phyloP scores from a whole-genome alignment of 2,113 vertebrate species.

The Pelecanoides urinatrix region DNA sequence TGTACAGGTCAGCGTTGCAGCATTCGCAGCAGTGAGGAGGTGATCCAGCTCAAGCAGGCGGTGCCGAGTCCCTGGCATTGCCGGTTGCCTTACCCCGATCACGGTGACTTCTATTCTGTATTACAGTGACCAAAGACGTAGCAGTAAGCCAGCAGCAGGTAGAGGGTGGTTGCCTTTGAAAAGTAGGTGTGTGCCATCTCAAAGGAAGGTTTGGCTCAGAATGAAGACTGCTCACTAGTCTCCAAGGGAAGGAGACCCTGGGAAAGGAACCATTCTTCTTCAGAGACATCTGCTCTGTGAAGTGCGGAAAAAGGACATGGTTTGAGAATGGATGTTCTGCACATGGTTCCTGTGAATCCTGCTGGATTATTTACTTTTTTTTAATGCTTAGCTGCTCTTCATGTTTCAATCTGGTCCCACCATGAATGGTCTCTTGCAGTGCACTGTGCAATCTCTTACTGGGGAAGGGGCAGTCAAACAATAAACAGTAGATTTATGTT shows the following conservation, averaged over 20 bases:
- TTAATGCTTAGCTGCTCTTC: background rate
- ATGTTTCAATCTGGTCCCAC: background rate
- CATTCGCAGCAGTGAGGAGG: background rate
- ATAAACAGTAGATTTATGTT: background rate
- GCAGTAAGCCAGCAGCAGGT: background rate
- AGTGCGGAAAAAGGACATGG: background rate
- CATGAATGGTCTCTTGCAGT: background rate
- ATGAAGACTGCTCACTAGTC: background rate
- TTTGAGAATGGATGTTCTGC: background rate
- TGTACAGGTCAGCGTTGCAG: background rate
- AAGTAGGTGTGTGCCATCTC: background rate
- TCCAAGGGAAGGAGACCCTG: background rate
- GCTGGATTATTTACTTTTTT: background rate
- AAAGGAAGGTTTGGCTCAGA: background rate
- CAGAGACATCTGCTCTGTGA: background rate
- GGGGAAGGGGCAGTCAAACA: background rate
- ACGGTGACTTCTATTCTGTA: background rate
- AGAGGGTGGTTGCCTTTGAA: background rate
- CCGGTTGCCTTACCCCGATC: accelerated
- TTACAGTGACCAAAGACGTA: background rate
- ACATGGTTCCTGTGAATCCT: background rate
- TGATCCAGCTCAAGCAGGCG: background rate
- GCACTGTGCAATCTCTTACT: background rate
- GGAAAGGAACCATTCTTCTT: background rate
- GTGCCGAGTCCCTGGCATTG: background rate